These are phyloP conservation scores for Hypercompe scribonia DNA, from an alignment of 2,888 invertebrate species.

Conservation along the genomic window DNA sequence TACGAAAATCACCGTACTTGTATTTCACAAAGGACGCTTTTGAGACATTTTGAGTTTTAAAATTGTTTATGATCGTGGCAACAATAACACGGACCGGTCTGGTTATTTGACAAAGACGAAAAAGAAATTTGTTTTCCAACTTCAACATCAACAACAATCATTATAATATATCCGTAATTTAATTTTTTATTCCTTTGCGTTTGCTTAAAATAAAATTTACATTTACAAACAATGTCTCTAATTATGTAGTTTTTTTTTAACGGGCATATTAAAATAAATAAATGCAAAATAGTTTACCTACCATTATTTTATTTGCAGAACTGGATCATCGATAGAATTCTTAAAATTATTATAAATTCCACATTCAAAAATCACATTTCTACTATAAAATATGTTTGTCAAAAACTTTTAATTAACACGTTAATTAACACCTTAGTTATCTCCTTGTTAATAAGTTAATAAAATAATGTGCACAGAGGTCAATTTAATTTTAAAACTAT, in stretches of 20 bases:
- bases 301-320: background rate
- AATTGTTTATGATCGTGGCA: too few relatives aligned
- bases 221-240: background rate
- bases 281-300: background rate
- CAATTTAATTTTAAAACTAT: constrained; percentile 34
- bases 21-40: too few relatives aligned
- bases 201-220: background rate
- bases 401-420: background rate
- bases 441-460: constrained; percentile 13
- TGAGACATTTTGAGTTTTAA: too few relatives aligned
- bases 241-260: background rate
- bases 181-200: too few relatives aligned
- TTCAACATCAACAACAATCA: background rate
- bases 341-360: constrained; percentile 12
- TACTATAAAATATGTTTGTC: constrained; percentile 3
- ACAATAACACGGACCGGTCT: too few relatives aligned
- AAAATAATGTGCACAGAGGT: constrained; percentile 16
- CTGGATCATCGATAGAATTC: background rate
- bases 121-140: background rate
- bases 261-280: background rate
- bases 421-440: constrained; percentile 9
- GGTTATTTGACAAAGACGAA: too few relatives aligned
- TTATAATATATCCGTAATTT: too few relatives aligned
- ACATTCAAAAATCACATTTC: constrained; percentile 41
- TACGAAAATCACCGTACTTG: too few relatives aligned